Evolutionary conservation across 2,113 vertebrate species (phyloP), one percentile per base, ranked within the genome.

Genomic region (Columba livia): DNA sequence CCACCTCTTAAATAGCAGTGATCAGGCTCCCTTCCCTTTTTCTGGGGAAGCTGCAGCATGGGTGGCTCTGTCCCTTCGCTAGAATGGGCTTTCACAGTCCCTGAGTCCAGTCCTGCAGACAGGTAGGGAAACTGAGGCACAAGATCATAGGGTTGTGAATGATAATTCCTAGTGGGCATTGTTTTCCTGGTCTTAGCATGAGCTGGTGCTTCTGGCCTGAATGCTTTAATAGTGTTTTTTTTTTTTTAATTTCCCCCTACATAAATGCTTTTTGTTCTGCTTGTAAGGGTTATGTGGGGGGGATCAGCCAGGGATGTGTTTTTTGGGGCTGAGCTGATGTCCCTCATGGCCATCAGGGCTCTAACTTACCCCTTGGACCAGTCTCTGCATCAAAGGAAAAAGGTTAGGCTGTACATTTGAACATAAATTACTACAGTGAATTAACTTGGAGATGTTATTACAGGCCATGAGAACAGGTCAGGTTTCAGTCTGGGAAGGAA

Each of bases 401-500:
- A 44, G 6, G 19, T 51, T 38, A 77, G 48, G 38, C 32, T 5
- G 1, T 64, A 3, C 75, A 89, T 89, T 48, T 75, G 34, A 57
- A 60, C 42, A 38, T 29, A 82, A 85, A 65, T 60, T 7, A 64
- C 80, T 92, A 8, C 32, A 69, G 85, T 79, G 78, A 93, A 79
- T 95, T 93, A 89, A 91, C 74, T 53, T 4, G 0, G 53, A 34
- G 42, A 65, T 82, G 26, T 89, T 79, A 79, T 93, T 96, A 91
- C 15, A 44, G 48, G 29, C 66, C 11, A 12, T 31, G 38, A 79
- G 74, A 65, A 60, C 44, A 24, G 92, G 34, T 88, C 85, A 60
- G 44, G 48, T 95, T 94, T 95, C 90, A 85, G 87, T 16, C 65
- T 54, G 78, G 57, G 78, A 64, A 67, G 69, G 69, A 89, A 89